Evolutionary conservation across 1,140 invertebrate species (phyloP), one percentile per base, ranked within the genome.

Genomic region (Coelopa frigida): DNA sequence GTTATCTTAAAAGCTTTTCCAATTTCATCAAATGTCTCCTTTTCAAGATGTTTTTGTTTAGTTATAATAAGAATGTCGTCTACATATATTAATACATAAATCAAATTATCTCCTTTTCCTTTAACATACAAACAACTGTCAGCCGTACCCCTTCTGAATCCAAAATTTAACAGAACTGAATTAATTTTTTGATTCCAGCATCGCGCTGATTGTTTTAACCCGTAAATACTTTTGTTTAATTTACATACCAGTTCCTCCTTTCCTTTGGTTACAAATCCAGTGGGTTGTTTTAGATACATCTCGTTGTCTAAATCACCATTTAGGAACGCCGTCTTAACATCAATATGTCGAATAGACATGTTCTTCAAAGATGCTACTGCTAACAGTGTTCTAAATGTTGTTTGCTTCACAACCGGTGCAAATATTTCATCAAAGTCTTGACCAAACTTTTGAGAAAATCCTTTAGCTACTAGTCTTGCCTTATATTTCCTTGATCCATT

Each of bases 201-300:
- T 21, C 58, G 49, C 12, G 66, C 57, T 17, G 71, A 58, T 53
- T 75, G 70, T 54, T 73, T 72, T 5, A 74, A 48, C 0, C 65
- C 65, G 48, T 73, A 73, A 4, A 74, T 15, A 15, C 57, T 58
- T 49, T 64, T 70, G n/a, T 58, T 59, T 21, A 72, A 41, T 23
- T 41, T 59, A 14, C 51, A 68, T 33, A 57, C 55, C 53, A 48
- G 52, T 40, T 47, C 38, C 20, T 52, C 17, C 43, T 44, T 40
- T 54, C 46, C 17, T 55, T 46, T 15, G 14, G 18, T 21, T n/a
- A 17, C n/a, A 26, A 12, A 38, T 11, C 21, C 38, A 17, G 22
- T 14, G 26, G 60, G 70, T 49, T 44, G 51, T 14, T 36, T 15
- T 48, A 71, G 57, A 44, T 57, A 73, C 1, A 72, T 57, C 29